Conservation (phyloP, 1,140 invertebrate genomes). For the Sitodiplosis mosellana region DNA sequence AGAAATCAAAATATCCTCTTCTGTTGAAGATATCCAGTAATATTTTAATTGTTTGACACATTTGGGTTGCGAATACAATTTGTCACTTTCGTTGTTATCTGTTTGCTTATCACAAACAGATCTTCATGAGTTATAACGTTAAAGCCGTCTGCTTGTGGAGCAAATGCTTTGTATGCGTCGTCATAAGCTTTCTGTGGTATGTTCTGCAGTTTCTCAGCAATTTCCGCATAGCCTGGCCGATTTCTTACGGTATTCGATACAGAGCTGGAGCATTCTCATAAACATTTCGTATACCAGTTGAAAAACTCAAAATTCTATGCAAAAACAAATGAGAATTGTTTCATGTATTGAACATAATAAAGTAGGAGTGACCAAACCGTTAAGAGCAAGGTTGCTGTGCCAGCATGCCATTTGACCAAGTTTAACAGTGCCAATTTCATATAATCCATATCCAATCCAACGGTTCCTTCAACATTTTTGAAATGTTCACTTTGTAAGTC, state of each 20-base stretch:
- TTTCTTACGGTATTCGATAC: slow-evolving; percentile 6
- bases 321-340: slow-evolving; percentile 6
- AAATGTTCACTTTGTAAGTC: not conserved
- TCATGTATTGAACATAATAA: no score
- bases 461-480: not conserved
- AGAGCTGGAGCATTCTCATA: slow-evolving; percentile 5
- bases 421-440: not conserved
- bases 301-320: slow-evolving; percentile 25
- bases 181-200: slow-evolving; percentile 16
- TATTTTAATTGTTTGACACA: not conserved
- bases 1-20: not conserved
- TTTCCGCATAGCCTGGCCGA: slow-evolving; percentile 13
- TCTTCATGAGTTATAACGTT: slow-evolving; percentile 40
- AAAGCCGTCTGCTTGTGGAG: slow-evolving; percentile 23
- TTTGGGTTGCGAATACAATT: no score
- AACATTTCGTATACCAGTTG: slow-evolving; percentile 6
- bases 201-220: slow-evolving; percentile 21
- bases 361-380: no score
- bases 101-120: slow-evolving; percentile 28
- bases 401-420: not conserved
- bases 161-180: slow-evolving; percentile 10
- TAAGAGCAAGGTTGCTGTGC: not conserved
- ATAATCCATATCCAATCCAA: not conserved
- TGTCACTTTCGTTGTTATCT: not conserved
- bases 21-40: not conserved